Base-by-base conservation (phyloP, 2,113 vertebrate species). In the Marmota monax region DNA sequence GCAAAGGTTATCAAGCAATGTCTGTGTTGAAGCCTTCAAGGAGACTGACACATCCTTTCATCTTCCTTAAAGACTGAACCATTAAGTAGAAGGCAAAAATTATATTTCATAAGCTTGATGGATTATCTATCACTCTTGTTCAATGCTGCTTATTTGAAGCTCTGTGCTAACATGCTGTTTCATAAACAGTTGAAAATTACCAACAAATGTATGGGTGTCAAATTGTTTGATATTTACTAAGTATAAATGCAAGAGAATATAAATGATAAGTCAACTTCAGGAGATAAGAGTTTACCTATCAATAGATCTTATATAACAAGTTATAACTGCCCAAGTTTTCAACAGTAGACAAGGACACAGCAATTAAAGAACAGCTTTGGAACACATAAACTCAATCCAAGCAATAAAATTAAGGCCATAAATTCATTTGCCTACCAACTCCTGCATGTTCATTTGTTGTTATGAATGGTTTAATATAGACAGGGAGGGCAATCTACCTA, bases 341-440 rank as follows among this genome's bases (percentile, higher is more conserved):
- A 77, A 63, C 67, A 95, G 88, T 56, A 96, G 92, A 34, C 80
- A 95, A 95, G 65, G 95, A 84, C 85, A 97, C 13, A 92, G 72
- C 90, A 95, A 92, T 95, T 92, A 96, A 95, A 88, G 56, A 88
- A 92, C 39, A 94, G 82, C 84, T 96, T 95, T 20, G 45, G 45
- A 96, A 95, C 84, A 95, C 34, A 94, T 42, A 87, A 89, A 92
- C 48, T 95, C 78, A 91, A 82, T 70, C 4, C 85, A 97, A 90
- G 88, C 90, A 96, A 94, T 90, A 97, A 96, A 97, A 97, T 96
- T 70, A 97, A 90, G 78, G 77, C 69, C 73, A 96, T 95, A 94
- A 97, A 84, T 97, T 78, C 79, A 83, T 79, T 96, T 95, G 42
- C 92, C 83, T 97, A 94, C 90, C 32, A 85, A 32, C 37, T 93